Evolutionary conservation across 2,113 vertebrate species (phyloP).

Genomic region (Arizona elegans): DNA sequence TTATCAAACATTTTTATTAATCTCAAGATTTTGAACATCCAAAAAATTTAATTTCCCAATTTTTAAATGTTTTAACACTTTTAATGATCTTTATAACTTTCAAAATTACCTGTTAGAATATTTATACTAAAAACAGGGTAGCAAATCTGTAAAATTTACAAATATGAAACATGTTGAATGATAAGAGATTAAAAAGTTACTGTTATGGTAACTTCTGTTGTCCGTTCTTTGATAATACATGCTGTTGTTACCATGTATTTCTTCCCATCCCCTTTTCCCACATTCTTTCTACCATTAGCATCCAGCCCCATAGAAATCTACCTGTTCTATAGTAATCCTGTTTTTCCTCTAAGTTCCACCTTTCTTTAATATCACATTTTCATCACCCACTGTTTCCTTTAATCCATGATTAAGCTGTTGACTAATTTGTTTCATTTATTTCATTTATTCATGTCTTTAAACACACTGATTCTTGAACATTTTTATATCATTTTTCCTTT

Average conservation of each 20-base stretch:
- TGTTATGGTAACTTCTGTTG: background rate
- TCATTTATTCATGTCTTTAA: background rate
- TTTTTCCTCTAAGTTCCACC: background rate
- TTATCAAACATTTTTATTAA: background rate
- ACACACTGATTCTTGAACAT: background rate
- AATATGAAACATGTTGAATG: background rate
- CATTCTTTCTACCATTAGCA: background rate
- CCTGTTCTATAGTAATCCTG: background rate
- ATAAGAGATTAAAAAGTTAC: background rate
- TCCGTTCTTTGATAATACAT: background rate
- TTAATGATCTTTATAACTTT: background rate
- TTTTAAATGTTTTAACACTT: background rate
- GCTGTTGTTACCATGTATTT: background rate
- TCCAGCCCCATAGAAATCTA: background rate
- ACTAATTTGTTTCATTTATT: background rate
- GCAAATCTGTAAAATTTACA: background rate
- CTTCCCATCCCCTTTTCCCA: background rate
- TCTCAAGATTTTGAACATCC: background rate
- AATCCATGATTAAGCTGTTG: background rate
- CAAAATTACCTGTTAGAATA: background rate
- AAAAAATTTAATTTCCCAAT: background rate
- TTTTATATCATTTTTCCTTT: background rate
- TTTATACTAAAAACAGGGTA: background rate
- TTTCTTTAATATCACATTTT: background rate
- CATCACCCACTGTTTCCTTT: background rate